Percentiles rank a stretch among this genome's conserved stretches.
These are phyloP conservation scores for Siderastrea radians DNA, from an alignment of 92 coral and sea anemone genomes.

Conservation along the genomic window DNA sequence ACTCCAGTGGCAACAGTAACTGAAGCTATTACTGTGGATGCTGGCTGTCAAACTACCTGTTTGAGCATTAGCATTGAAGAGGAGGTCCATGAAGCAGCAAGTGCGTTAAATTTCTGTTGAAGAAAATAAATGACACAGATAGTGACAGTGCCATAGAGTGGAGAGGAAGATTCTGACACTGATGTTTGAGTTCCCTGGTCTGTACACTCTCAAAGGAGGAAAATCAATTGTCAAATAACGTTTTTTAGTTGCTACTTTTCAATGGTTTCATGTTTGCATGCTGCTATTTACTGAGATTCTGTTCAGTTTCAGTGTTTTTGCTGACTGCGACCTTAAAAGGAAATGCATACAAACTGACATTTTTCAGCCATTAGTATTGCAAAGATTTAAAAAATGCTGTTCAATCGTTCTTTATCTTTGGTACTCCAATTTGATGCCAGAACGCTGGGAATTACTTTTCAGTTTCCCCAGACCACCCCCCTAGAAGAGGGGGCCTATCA, in stretches of 20 bases:
- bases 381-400: no score
- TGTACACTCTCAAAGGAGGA: neutral
- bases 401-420: no score
- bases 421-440: no score
- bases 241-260: conserved; percentile 22
- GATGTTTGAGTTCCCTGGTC: conserved; percentile 44
- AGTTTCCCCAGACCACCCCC: no score
- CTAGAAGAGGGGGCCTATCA: no score
- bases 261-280: neutral
- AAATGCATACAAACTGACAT: no score
- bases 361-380: no score
- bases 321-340: no score
- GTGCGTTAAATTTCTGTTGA: conserved; percentile 41
- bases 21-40: conserved; percentile 49
- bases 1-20: conserved; percentile 51
- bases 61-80: conserved; percentile 49
- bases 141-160: conserved; percentile 56
- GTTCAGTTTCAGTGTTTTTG: no score
- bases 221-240: conserved; percentile 13
- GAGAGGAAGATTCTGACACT: conserved; percentile 33
- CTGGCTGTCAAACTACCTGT: conserved; percentile 55
- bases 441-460: no score
- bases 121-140: conserved; percentile 42
- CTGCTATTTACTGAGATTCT: no score
- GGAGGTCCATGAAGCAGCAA: conserved; percentile 46